These are phyloP conservation scores for Holacanthus passer DNA, from an alignment of 2,113 vertebrate species.

Conservation along the genomic window DNA sequence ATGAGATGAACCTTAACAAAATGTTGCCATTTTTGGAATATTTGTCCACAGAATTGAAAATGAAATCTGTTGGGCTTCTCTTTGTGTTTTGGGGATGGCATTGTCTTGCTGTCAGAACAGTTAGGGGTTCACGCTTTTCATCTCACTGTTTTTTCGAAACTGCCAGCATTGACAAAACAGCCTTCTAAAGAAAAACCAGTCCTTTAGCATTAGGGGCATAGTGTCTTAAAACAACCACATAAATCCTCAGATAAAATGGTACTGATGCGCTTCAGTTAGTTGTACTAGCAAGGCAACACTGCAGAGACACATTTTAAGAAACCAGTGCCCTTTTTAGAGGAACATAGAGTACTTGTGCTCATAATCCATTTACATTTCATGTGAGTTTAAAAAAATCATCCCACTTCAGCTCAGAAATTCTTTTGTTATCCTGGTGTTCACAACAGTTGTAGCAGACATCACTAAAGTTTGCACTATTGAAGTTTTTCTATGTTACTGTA, in stretches of 20 bases:
- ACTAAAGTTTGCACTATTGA: conserved; percentile 30
- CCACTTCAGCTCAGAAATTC: conserved; percentile 23
- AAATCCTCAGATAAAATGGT: conserved; percentile 64
- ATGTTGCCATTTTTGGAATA: not conserved
- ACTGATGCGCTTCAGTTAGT: conserved; percentile 26
- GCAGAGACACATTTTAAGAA: not conserved
- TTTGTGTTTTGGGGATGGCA: conserved; percentile 8
- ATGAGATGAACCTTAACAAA: not conserved
- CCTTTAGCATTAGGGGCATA: conserved; percentile 61
- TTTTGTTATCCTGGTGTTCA: conserved; percentile 9
- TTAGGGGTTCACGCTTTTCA: conserved; percentile 12
- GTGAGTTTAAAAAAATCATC: not conserved
- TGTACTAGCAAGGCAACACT: not conserved
- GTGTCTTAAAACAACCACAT: conserved; percentile 76
- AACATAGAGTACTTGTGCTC: conserved; percentile 14
- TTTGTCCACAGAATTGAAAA: not conserved
- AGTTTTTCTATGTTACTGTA: conserved; percentile 26
- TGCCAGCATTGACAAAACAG: conserved; percentile 51
- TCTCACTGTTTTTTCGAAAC: conserved; percentile 22
- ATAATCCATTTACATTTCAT: conserved; percentile 40
- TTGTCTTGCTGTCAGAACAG: conserved; percentile 15
- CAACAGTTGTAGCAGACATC: not conserved
- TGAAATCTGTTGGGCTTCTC: not conserved
- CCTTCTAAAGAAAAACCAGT: conserved; percentile 67
- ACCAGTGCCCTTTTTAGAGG: not conserved